Evolutionary conservation across 2,888 invertebrate species (phyloP).

Genomic region (Tryphoninae sp.): DNA sequence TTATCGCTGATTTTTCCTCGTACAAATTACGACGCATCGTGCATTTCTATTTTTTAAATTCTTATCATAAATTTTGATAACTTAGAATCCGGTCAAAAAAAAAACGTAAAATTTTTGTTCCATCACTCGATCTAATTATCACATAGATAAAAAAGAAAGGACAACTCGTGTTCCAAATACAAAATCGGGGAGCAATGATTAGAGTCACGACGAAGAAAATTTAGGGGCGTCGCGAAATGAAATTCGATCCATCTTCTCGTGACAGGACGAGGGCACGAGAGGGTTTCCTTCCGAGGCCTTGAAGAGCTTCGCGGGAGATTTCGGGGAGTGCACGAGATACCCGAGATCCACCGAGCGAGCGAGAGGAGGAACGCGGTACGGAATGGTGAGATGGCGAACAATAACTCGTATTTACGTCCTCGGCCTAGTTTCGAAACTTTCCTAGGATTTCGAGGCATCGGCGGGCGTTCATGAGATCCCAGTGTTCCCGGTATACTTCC

Average conservation of each 20-base stretch:
- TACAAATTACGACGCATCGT: no score
- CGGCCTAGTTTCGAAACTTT: constrained; percentile 66
- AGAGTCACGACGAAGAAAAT: not conserved
- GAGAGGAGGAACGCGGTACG: constrained; percentile 37
- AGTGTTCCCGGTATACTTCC: constrained; percentile 55
- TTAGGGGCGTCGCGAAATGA: constrained; percentile 6
- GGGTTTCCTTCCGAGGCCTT: constrained; percentile 17
- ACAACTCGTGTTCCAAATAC: no score
- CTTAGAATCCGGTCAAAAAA: no score
- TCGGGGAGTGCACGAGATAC: constrained; percentile 29
- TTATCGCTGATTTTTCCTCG: not conserved
- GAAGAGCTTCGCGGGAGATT: constrained; percentile 53
- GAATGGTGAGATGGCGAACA: constrained; percentile 62
- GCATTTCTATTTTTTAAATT: no score
- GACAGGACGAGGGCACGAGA: constrained; percentile 13
- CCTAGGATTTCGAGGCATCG: constrained; percentile 51
- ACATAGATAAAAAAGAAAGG: no score
- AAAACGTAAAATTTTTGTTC: no score
- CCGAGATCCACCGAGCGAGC: constrained; percentile 6
- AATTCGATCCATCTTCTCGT: constrained; percentile 36
- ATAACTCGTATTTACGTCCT: constrained; percentile 69
- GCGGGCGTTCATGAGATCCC: constrained; percentile 52
- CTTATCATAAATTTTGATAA: no score
- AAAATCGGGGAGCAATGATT: constrained; percentile 8
- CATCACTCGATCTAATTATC: no score